A percentile compares a stretch with the other conserved stretches of the same genome.
phyloP scores from a whole-genome alignment of 1,140 invertebrate species.

The Brachionus angularis region DNA sequence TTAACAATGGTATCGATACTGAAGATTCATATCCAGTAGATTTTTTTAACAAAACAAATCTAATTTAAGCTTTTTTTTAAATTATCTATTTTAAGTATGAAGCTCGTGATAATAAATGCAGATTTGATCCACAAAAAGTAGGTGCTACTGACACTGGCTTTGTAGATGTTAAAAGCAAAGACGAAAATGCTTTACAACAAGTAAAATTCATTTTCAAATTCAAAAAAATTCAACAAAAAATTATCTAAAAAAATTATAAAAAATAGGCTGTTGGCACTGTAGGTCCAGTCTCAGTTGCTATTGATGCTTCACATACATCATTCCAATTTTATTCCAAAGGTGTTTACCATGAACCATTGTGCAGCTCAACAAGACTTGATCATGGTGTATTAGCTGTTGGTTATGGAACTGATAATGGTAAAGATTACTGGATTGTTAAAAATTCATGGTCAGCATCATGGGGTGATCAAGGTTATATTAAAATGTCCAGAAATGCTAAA shows the following conservation, averaged over 20 bases:
- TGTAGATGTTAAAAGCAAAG: constrained; percentile 43
- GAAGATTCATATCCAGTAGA: constrained; percentile 41
- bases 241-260: neutral
- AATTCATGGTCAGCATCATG: constrained; percentile 60
- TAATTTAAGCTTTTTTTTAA: neutral
- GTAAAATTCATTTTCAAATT: neutral
- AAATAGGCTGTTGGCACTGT: constrained; percentile 68
- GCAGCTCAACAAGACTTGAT: constrained; percentile 44
- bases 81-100: constrained; percentile 11
- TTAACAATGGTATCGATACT: constrained; percentile 38
- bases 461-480: constrained; percentile 62
- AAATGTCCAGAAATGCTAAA: constrained; percentile 59
- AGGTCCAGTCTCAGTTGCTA: constrained; percentile 76
- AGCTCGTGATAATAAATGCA: constrained; percentile 26
- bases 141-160: constrained; percentile 36
- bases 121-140: constrained; percentile 34
- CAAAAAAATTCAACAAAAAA: neutral
- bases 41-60: neutral
- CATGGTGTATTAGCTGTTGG: constrained; percentile 50
- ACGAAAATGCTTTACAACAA: constrained; percentile 48
- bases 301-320: constrained; percentile 63
- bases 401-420: constrained; percentile 47
- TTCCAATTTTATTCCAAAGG: constrained; percentile 43
- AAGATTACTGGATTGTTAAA: constrained; percentile 46
- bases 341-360: constrained; percentile 33